phyloP scores from a whole-genome alignment of 1,140 invertebrate genomes.

The Cepaea nemoralis region DNA sequence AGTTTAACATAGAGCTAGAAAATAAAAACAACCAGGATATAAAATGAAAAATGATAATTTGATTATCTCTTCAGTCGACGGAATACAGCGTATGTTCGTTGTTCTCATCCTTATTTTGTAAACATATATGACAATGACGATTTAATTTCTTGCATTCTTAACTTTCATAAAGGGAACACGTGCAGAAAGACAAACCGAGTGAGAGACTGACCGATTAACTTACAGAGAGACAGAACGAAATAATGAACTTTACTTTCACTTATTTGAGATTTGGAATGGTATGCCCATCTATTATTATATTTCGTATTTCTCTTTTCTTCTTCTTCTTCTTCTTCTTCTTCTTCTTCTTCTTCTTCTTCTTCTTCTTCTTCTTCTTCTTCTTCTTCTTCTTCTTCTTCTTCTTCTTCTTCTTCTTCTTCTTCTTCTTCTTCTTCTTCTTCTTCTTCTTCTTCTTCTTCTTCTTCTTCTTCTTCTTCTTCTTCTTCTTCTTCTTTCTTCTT shows the following conservation, averaged over 20 bases:
- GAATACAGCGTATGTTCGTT: no score
- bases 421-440: background rate
- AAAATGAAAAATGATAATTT: no score
- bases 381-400: background rate
- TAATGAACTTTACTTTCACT: background rate
- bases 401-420: background rate
- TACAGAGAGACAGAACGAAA: background rate
- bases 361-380: background rate
- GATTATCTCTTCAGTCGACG: no score
- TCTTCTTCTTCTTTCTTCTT: background rate
- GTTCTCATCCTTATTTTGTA: no score
- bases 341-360: background rate
- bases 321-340: background rate
- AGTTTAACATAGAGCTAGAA: no score
- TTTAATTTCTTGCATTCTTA: no score
- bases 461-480: background rate
- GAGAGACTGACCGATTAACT: no score
- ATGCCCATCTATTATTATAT: background rate
- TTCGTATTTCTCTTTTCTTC: background rate
- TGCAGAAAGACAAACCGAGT: no score
- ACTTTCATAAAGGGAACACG: no score
- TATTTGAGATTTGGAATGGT: background rate
- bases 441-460: background rate
- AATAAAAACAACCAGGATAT: no score
- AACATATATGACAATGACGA: no score